Evolutionary conservation across 2,113 vertebrate genomes (phyloP).

Genomic region (Gymnocephalus cernua): DNA sequence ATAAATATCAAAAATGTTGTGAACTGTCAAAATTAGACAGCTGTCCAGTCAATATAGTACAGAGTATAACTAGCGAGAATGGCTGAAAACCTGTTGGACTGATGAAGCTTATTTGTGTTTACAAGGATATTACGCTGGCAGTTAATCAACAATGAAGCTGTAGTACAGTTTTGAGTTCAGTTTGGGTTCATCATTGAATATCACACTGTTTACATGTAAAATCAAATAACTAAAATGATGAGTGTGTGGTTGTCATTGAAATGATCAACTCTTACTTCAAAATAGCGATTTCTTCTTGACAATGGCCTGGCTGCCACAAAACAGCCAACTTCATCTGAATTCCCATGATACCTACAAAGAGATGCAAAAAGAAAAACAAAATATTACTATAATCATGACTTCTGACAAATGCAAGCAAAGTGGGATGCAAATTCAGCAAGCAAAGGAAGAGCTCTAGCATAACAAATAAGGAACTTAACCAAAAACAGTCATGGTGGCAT

Average conservation of each 20-base stretch:
- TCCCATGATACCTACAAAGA: constrained; percentile 91
- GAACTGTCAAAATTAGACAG: too few species aligned
- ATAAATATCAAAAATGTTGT: too few species aligned
- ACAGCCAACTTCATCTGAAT: constrained; percentile 96
- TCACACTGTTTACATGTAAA: neutral
- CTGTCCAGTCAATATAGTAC: too few species aligned
- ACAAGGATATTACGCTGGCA: neutral
- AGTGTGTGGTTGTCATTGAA: neutral
- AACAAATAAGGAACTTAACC: neutral
- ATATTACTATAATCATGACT: neutral
- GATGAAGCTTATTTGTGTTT: neutral
- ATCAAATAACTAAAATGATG: constrained; percentile 2
- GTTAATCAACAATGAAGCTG: neutral
- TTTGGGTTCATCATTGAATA: neutral
- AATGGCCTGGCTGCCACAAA: constrained; percentile 93
- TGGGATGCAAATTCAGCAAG: neutral
- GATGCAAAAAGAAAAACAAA: neutral
- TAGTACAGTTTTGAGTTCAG: neutral
- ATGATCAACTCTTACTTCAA: constrained; percentile 87
- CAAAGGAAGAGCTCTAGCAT: neutral
- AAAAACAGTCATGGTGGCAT: neutral
- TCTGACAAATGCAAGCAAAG: neutral
- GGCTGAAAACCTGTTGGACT: neutral
- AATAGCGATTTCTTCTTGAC: constrained; percentile 94
- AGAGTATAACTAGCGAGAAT: too few species aligned